These are phyloP conservation scores for Carposina sasakii DNA, from an alignment of 1,140 invertebrate genomes.

Conservation along the genomic window DNA sequence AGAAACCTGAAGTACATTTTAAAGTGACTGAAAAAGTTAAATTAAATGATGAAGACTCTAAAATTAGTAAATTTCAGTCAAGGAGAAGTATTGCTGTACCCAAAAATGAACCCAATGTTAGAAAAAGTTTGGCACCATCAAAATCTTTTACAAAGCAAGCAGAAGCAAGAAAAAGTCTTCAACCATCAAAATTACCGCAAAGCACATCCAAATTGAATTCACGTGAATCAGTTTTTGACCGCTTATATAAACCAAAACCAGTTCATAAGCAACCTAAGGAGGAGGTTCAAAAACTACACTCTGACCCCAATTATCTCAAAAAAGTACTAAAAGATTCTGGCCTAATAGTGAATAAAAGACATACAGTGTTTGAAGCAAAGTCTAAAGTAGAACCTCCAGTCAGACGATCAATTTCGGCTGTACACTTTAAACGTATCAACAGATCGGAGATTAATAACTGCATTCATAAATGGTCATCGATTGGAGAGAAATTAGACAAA, in stretches of 20 bases:
- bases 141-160: slow-evolving; percentile 11
- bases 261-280: slow-evolving; percentile 27
- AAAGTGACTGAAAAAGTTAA: no score
- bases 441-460: slow-evolving; percentile 54
- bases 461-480: slow-evolving; percentile 59
- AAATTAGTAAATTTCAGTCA: no score
- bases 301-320: slow-evolving; percentile 41
- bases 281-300: slow-evolving; percentile 37
- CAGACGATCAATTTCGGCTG: slow-evolving; percentile 62
- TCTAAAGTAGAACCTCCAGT: slow-evolving; percentile 23
- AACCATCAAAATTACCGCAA: slow-evolving; percentile 18
- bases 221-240: slow-evolving; percentile 48
- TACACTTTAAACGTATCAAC: slow-evolving; percentile 62
- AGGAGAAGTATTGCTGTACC: no score
- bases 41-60: no score
- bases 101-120: no score
- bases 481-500: slow-evolving; percentile 55
- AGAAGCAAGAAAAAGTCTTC: slow-evolving; percentile 24
- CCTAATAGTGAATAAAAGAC: slow-evolving; percentile 39
- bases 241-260: slow-evolving; percentile 56
- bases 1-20: no score
- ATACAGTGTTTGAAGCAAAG: slow-evolving; percentile 35
- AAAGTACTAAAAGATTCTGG: slow-evolving; percentile 39
- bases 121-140: slow-evolving; percentile 1
- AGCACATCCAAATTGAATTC: slow-evolving; percentile 10